These are phyloP conservation scores for Varecia variegata DNA, from an alignment of 2,797 vertebrate genomes.

Conservation along the genomic window DNA sequence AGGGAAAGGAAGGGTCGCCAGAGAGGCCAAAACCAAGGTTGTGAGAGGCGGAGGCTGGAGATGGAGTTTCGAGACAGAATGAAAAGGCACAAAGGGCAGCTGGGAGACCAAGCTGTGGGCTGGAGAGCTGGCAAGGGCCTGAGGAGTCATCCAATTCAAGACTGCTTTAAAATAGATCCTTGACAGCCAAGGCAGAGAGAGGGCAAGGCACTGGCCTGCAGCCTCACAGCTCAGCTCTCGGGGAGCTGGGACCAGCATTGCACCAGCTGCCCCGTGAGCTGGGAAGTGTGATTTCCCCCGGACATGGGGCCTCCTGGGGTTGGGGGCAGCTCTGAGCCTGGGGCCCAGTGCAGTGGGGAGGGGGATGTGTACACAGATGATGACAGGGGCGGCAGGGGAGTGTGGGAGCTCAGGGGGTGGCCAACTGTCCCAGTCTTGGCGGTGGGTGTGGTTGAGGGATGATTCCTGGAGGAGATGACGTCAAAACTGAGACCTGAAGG, in stretches of 20 bases:
- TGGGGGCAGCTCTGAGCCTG: background rate
- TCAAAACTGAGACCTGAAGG: background rate
- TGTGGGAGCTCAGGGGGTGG: background rate
- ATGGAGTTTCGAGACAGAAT: background rate
- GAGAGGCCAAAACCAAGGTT: background rate
- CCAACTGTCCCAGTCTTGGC: background rate
- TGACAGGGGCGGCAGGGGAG: background rate
- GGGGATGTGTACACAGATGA: too few species aligned
- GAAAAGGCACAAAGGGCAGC: conserved; percentile 11
- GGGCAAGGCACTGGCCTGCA: background rate
- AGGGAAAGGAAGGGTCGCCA: background rate
- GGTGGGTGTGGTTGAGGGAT: background rate
- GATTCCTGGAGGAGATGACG: background rate
- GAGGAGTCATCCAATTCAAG: background rate
- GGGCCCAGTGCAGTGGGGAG: background rate
- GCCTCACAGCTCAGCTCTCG: background rate
- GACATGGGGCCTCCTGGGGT: background rate
- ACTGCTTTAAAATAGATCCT: background rate
- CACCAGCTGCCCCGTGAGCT: background rate
- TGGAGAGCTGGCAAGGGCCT: background rate
- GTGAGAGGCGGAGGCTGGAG: background rate
- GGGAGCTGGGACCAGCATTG: background rate
- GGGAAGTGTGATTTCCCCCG: background rate
- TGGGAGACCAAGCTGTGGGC: background rate
- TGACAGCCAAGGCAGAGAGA: background rate